Evolutionary conservation across 2,888 invertebrate genomes (phyloP), one percentile per base, ranked within the genome.

Genomic region (Diarsia mendica): DNA sequence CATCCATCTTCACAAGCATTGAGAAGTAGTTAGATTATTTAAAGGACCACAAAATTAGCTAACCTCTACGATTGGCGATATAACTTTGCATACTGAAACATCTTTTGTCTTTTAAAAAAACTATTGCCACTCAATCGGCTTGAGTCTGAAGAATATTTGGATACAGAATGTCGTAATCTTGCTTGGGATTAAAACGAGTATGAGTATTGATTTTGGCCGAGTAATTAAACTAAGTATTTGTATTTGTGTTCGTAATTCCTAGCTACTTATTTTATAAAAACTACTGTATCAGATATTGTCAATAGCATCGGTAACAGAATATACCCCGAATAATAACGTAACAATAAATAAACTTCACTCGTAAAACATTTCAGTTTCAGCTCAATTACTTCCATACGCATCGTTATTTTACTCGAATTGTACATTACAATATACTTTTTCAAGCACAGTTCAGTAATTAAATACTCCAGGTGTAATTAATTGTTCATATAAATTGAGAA

Each of bases 381-480:
- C 75, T 61, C 76, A 55, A 79, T 82, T 67, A 67, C 67, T 51
- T 65, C 10, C 82, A 23, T 49, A 61, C 18, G 44, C 48, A 20
- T 81, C 67, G 46, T 60, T 65, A 79, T 77, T 82, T 67, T 64
- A 64, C 67, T 28, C 49, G 28, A 39, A 53, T 39, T 15, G 20
- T 44, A 55, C 60, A 63, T 68, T 49, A 60, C 53, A 33, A 69
- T 49, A 20, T 49, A 61, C 39, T 58, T 71, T 80, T 80, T 48
- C 4, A 46, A 67, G 53, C 81, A 55, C 48, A 55, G 65, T 1
- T 39, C 71, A 67, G 9, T 64, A 68, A 76, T 65, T 53, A 64
- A 75, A 85, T 61, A 75, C 58, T 33, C 55, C 48, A 58, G 51
- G 48, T 83, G 58, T 70, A 75, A 75, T 80, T 80, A 69, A 82